phyloP scores from a whole-genome alignment of 1,140 invertebrate species.

The Lethocerus indicus region DNA sequence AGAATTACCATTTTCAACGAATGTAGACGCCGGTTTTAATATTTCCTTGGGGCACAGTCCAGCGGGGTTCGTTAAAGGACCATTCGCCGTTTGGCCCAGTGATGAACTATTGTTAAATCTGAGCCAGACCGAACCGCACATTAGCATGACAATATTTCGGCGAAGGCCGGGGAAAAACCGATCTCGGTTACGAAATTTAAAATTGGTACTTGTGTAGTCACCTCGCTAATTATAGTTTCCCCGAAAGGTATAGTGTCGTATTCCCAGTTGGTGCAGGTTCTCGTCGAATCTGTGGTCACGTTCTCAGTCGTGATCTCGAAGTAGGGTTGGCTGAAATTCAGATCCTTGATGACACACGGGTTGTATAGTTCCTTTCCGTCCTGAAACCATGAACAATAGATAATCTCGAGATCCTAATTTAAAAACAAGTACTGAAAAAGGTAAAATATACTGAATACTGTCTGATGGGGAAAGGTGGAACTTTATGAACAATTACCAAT shows the following conservation, averaged over 20 bases:
- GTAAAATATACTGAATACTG: too few species aligned
- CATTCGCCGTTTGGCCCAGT: too few species aligned
- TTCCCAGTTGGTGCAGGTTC: conserved; percentile 31
- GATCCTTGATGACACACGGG: conserved; percentile 17
- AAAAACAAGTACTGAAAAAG: too few species aligned
- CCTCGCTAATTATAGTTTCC: conserved; percentile 47
- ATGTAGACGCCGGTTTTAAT: too few species aligned
- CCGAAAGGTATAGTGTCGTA: conserved; percentile 43
- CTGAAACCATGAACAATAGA: too few species aligned
- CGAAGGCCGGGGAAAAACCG: background rate
- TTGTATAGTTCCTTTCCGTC: conserved; percentile 12
- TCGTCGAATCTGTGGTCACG: background rate
- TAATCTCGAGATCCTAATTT: too few species aligned
- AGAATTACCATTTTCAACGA: too few species aligned
- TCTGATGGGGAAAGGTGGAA: too few species aligned
- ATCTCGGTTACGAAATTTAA: background rate
- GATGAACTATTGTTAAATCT: too few species aligned
- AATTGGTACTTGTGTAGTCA: conserved; percentile 14
- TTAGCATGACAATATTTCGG: background rate
- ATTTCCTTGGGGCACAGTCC: too few species aligned
- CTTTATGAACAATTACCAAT: too few species aligned
- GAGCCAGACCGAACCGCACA: background rate
- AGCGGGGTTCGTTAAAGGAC: too few species aligned
- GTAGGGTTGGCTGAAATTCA: conserved; percentile 10
- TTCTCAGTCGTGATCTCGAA: background rate